These are phyloP conservation scores for Eclectus roratus DNA, from an alignment of 2,113 vertebrate genomes.

Conservation along the genomic window DNA sequence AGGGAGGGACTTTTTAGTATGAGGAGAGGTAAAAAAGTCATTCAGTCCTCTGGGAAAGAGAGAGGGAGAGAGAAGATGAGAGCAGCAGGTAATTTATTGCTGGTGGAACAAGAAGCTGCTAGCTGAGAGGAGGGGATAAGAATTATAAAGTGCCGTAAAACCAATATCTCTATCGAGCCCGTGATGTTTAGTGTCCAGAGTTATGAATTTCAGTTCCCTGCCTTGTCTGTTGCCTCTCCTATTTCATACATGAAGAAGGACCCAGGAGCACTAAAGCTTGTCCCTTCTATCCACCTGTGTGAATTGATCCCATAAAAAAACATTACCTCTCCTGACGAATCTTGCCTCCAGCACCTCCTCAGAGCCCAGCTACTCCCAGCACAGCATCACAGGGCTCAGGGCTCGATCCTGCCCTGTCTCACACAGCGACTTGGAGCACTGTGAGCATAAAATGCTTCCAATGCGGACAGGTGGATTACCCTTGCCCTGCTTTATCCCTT, in stretches of 20 bases:
- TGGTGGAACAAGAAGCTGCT: constrained; percentile 4
- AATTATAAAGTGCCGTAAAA: constrained; percentile 18
- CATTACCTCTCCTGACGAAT: background rate
- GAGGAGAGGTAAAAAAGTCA: background rate
- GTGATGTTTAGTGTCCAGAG: background rate
- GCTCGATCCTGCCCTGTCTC: background rate
- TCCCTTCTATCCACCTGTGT: constrained; percentile 22
- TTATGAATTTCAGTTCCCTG: background rate
- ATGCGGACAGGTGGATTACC: background rate
- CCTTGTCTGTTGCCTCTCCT: background rate
- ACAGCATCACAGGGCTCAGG: background rate
- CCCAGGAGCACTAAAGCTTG: background rate
- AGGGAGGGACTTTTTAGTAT: background rate
- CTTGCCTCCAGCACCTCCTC: background rate
- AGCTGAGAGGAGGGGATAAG: constrained; percentile 31
- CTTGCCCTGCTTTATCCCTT: background rate
- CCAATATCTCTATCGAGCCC: background rate
- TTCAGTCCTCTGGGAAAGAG: background rate
- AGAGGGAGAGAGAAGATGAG: background rate
- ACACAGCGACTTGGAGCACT: rapidly evolving
- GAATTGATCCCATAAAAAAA: constrained; percentile 6
- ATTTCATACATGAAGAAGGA: constrained; percentile 12
- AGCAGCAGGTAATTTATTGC: constrained; percentile 18
- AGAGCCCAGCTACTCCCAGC: background rate
- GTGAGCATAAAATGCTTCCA: background rate